Conservation (phyloP, 2,888 invertebrate genomes). For the Luperina testacea region DNA sequence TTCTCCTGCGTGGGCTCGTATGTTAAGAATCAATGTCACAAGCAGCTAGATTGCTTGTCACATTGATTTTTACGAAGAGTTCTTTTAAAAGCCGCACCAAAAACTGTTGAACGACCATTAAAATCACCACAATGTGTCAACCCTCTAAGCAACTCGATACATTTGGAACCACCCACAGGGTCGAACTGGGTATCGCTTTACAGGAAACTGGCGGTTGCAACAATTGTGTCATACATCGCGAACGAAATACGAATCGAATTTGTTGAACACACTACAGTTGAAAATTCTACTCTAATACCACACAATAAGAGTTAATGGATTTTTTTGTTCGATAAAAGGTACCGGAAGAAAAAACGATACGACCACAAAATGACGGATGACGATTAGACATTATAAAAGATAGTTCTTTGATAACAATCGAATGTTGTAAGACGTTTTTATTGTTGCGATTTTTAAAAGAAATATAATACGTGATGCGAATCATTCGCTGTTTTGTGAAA, state of each 20-base stretch:
- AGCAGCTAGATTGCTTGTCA: background rate
- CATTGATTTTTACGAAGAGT: background rate
- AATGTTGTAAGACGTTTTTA: conserved; percentile 40
- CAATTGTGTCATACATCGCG: conserved; percentile 79
- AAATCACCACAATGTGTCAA: conserved; percentile 65
- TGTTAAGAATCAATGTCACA: background rate
- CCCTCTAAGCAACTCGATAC: conserved; percentile 79
- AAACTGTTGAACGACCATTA: conserved; percentile 32
- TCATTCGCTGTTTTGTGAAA: conserved; percentile 32
- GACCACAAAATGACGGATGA: conserved; percentile 75
- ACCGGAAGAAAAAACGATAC: conserved; percentile 72
- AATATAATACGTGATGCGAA: conserved; percentile 49
- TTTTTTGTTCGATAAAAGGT: conserved; percentile 8
- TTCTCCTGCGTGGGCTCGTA: background rate
- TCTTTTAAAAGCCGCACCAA: conserved; percentile 34
- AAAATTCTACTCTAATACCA: conserved; percentile 65
- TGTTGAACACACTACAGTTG: conserved; percentile 28
- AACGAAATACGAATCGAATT: conserved; percentile 71
- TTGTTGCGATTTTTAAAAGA: conserved; percentile 52
- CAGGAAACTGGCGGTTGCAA: conserved; percentile 86
- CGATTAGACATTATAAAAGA: conserved; percentile 68
- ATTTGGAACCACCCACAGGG: conserved; percentile 80
- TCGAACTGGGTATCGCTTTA: conserved; percentile 81
- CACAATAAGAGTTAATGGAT: conserved; percentile 31
- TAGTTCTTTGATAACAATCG: conserved; percentile 55